Conservation (phyloP, 2,888 invertebrate species). For the Spicauda simplicius region DNA sequence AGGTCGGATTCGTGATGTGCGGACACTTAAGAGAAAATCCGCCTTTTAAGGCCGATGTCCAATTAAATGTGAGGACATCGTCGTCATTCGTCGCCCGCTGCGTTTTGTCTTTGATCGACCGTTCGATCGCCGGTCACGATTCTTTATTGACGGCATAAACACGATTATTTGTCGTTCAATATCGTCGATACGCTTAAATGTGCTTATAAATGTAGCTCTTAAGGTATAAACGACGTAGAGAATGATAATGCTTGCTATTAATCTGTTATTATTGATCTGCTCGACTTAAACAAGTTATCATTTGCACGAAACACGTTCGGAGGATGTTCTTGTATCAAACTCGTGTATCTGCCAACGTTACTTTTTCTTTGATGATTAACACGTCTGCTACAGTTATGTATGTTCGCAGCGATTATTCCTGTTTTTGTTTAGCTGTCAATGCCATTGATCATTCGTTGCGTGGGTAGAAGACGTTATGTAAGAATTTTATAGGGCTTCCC, state of each 20-base stretch:
- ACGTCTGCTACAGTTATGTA: slow-evolving; percentile 49
- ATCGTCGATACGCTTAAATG: slow-evolving; percentile 31
- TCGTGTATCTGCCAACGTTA: slow-evolving; percentile 43
- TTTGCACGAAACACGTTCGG: slow-evolving; percentile 48
- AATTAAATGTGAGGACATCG: slow-evolving; percentile 58
- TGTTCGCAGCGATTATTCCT: slow-evolving; percentile 45
- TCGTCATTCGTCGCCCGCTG: slow-evolving; percentile 56
- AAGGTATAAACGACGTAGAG: slow-evolving; percentile 7
- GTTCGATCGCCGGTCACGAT: slow-evolving; percentile 48
- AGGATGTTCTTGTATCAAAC: slow-evolving; percentile 43
- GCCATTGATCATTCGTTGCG: slow-evolving; percentile 41
- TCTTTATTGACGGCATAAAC: slow-evolving; percentile 44
- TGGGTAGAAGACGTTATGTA: slow-evolving; percentile 40
- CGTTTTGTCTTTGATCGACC: slow-evolving; percentile 54
- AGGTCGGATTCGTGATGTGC: slow-evolving; percentile 59
- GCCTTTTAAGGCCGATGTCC: slow-evolving; percentile 59
- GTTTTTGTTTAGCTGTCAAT: slow-evolving; percentile 46
- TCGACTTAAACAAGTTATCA: slow-evolving; percentile 41
- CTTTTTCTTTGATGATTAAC: slow-evolving; percentile 49
- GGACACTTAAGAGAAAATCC: slow-evolving; percentile 57
- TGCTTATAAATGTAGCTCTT: slow-evolving; percentile 25
- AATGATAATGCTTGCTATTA: slow-evolving; percentile 20
- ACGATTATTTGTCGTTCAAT: slow-evolving; percentile 40
- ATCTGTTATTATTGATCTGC: slow-evolving; percentile 2
- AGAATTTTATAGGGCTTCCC: slow-evolving; percentile 1